Evolutionary conservation across 2,797 vertebrate species (phyloP).

Genomic region (Balearica regulorum): DNA sequence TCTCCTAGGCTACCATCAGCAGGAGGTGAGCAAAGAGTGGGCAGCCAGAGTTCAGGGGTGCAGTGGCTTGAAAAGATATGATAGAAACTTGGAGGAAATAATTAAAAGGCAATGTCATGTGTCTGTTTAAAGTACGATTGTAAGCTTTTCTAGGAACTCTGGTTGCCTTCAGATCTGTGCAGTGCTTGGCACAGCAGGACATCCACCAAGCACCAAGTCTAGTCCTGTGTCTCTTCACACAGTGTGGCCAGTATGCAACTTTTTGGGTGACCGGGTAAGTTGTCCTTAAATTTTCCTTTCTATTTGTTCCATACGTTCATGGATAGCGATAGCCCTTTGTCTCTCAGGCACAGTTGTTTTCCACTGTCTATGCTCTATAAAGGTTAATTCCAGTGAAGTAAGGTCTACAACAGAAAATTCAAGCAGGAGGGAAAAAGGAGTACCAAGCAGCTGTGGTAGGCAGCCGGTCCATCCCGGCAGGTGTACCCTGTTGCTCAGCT

Average conservation of each 20-base stretch:
- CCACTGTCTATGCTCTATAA: accelerated
- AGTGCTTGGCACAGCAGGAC: background rate
- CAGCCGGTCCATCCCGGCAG: background rate
- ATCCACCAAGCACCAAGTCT: background rate
- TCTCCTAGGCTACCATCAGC: background rate
- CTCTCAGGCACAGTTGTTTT: background rate
- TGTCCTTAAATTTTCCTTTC: background rate
- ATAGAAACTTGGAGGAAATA: background rate
- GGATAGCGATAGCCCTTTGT: background rate
- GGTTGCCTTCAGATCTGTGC: background rate
- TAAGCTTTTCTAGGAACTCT: background rate
- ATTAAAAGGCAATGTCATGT: background rate
- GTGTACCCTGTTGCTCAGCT: background rate
- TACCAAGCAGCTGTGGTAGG: background rate
- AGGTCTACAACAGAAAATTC: background rate
- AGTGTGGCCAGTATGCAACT: background rate
- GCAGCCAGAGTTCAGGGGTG: background rate
- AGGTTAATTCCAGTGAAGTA: background rate
- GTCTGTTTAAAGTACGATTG: background rate
- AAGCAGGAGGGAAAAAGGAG: background rate
- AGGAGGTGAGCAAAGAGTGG: conserved; percentile 8
- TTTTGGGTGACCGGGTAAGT: background rate
- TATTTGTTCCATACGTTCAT: background rate
- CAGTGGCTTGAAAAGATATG: background rate
- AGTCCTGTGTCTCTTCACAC: background rate